Evolutionary conservation across 2,888 invertebrate species (phyloP).

Genomic region (Phyllotreta cruciferae): DNA sequence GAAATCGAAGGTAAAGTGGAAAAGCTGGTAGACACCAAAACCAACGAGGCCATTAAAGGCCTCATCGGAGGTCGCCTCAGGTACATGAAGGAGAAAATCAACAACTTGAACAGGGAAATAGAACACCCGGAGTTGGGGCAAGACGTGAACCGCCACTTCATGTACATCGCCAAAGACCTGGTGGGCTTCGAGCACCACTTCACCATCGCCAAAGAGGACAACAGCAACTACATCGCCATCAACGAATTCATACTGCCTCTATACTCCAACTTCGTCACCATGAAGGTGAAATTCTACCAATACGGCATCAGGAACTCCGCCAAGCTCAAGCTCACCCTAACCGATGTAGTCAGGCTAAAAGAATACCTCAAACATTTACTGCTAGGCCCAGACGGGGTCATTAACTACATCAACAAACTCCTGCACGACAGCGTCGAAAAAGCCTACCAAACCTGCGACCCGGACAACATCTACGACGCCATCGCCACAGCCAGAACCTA

Average conservation of each 20-base stretch:
- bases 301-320: constrained; percentile 2
- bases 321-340: neutral
- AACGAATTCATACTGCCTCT: neutral
- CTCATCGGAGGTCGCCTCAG: constrained; percentile 7
- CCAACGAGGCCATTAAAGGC: constrained; percentile 10
- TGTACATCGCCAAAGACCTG: constrained; percentile 4
- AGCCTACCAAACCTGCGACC: neutral
- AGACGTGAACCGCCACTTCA: constrained; percentile 3
- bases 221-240: neutral
- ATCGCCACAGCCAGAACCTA: neutral
- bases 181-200: constrained; percentile 4
- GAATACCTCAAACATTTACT: neutral
- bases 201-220: neutral
- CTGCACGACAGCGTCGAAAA: neutral
- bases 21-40: constrained; percentile 5
- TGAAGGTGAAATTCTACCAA: constrained; percentile 1
- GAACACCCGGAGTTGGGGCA: no score
- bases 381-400: neutral
- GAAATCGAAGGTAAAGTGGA: constrained; percentile 8
- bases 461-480: neutral
- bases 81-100: neutral
- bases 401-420: constrained; percentile 1
- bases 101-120: no score
- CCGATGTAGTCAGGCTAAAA: neutral
- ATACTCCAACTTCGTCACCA: neutral